Evolutionary conservation across 2,113 vertebrate species (phyloP).

Genomic region (Plecturocebus donacophilus): DNA sequence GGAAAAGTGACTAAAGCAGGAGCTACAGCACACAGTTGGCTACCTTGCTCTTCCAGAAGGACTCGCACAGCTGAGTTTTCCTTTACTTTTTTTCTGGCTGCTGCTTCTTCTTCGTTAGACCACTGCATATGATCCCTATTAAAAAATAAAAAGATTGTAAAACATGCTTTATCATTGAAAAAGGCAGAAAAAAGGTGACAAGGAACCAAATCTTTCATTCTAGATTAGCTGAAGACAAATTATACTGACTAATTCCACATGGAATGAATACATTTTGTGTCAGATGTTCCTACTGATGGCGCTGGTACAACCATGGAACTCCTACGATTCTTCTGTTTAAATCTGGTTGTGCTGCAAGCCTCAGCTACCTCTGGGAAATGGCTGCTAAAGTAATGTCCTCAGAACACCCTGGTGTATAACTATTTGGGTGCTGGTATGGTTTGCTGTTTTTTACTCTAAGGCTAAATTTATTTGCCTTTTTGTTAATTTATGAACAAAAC

Average conservation of each 20-base stretch:
- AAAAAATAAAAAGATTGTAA: conserved; percentile 40
- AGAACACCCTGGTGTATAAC: background rate
- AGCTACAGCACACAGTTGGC: background rate
- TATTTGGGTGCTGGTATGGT: conserved; percentile 35
- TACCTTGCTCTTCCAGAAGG: conserved; percentile 89
- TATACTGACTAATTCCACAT: conserved; percentile 5
- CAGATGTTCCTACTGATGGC: conserved; percentile 18
- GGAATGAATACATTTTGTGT: conserved; percentile 13
- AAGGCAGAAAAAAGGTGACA: background rate
- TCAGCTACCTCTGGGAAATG: conserved; percentile 26
- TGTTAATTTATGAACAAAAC: conserved; percentile 44
- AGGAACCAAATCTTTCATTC: conserved; percentile 3
- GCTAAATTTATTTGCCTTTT: conserved; percentile 41
- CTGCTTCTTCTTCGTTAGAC: conserved; percentile 90
- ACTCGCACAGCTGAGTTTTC: conserved; percentile 90
- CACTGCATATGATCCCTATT: conserved; percentile 95
- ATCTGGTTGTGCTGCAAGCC: background rate
- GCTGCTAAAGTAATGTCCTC: background rate
- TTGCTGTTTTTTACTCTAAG: conserved; percentile 31
- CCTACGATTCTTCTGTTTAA: conserved; percentile 45
- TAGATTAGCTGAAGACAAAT: conserved; percentile 39
- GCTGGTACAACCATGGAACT: conserved; percentile 24
- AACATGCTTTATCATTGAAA: background rate
- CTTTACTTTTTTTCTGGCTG: conserved; percentile 85
- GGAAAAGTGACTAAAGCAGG: background rate